Evolutionary conservation across 2,113 vertebrate species (phyloP).

Genomic region (Picathartes gymnocephalus): DNA sequence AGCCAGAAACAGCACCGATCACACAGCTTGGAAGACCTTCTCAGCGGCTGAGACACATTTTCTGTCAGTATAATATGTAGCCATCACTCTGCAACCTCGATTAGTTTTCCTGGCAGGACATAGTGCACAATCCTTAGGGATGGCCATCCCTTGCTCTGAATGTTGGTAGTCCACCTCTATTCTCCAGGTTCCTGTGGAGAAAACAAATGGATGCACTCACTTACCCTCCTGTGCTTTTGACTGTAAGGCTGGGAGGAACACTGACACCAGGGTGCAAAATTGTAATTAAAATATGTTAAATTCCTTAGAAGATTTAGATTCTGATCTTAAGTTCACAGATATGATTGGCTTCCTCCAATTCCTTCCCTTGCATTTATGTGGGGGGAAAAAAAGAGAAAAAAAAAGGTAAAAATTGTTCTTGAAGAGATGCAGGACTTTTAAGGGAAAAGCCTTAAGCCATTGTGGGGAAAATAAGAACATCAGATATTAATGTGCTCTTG

Average conservation of each 20-base stretch:
- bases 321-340: neutral
- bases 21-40: neutral
- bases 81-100: neutral
- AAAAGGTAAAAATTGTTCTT: neutral
- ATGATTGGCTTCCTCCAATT: neutral
- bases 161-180: neutral
- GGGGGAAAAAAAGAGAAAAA: accelerated
- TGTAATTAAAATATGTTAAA: neutral
- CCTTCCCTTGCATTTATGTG: neutral
- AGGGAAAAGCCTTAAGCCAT: neutral
- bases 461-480: neutral
- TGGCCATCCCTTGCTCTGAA: neutral
- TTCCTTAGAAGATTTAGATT: neutral
- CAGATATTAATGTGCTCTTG: neutral
- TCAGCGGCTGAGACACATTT: neutral
- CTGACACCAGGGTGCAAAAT: neutral
- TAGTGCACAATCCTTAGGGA: neutral
- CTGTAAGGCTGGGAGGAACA: neutral
- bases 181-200: neutral
- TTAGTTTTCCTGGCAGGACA: neutral
- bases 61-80: neutral
- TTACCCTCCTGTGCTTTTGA: neutral
- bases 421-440: neutral
- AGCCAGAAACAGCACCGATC: neutral
- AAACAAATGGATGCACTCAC: accelerated